phyloP scores from a whole-genome alignment of 2,113 vertebrate species.

The Psammodynastes pulverulentus region DNA sequence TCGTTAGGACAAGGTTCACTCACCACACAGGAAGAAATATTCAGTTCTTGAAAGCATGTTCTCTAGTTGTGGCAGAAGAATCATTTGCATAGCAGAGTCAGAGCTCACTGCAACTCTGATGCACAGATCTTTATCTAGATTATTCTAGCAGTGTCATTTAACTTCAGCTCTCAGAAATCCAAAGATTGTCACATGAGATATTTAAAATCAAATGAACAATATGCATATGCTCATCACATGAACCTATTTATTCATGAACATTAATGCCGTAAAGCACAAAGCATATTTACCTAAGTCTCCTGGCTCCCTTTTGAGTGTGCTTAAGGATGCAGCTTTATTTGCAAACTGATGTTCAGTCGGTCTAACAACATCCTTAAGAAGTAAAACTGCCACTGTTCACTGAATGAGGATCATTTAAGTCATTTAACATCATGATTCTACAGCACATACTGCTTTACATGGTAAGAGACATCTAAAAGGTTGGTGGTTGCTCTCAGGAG shows the following conservation, averaged over 20 bases:
- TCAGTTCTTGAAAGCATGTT: conserved; percentile 72
- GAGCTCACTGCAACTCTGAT: conserved; percentile 54
- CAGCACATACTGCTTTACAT: not conserved
- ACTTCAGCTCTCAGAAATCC: conserved; percentile 22
- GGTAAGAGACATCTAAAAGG: not conserved
- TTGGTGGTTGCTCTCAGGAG: not conserved
- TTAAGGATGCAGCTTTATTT: not conserved
- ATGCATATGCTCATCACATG: conserved; percentile 12
- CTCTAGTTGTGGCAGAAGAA: conserved; percentile 73
- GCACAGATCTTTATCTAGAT: conserved; percentile 37
- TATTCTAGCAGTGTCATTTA: conserved; percentile 28
- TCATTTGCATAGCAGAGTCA: conserved; percentile 60
- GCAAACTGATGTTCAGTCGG: not conserved
- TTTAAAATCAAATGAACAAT: conserved; percentile 36
- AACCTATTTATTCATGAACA: not conserved
- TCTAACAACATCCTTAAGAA: not conserved
- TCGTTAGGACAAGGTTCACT: conserved; percentile 81
- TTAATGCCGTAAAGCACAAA: not conserved
- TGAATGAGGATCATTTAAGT: not conserved
- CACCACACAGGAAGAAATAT: conserved; percentile 76
- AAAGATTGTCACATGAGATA: not conserved
- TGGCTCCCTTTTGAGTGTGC: not conserved
- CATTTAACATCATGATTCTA: not conserved
- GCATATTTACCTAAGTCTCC: not conserved
- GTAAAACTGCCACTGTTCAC: not conserved